Evolutionary conservation across 2,888 invertebrate species (phyloP).

Genomic region (Sesia bembeciformis): DNA sequence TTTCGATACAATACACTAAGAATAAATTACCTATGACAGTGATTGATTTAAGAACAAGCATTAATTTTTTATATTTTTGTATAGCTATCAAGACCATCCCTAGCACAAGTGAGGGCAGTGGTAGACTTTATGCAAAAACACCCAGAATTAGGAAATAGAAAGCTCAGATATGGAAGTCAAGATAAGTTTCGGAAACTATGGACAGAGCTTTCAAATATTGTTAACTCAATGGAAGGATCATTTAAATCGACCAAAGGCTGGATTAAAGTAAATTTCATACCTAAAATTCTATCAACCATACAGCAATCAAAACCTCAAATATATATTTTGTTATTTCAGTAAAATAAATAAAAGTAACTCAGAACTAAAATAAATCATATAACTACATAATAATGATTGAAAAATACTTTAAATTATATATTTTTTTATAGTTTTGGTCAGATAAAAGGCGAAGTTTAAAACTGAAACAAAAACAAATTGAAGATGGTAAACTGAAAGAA

Average conservation of each 20-base stretch:
- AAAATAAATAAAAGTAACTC: no score
- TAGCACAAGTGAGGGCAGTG: slow-evolving; percentile 44
- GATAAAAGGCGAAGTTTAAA: slow-evolving; percentile 45
- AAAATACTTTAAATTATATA: not conserved
- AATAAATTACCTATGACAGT: no score
- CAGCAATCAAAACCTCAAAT: no score
- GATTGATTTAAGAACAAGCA: no score
- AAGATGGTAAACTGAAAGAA: slow-evolving; percentile 35
- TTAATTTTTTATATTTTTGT: slow-evolving; percentile 3
- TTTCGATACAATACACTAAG: not conserved
- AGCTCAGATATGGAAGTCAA: slow-evolving; percentile 33
- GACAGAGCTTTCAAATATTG: slow-evolving; percentile 38
- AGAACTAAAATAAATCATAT: no score
- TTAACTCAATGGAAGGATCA: slow-evolving; percentile 43
- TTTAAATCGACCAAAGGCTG: slow-evolving; percentile 49
- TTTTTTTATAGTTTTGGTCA: slow-evolving; percentile 44
- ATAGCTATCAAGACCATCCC: slow-evolving; percentile 41
- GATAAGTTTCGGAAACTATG: slow-evolving; percentile 44
- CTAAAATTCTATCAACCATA: no score
- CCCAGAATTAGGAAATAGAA: slow-evolving; percentile 43
- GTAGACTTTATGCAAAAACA: slow-evolving; percentile 49
- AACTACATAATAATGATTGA: no score
- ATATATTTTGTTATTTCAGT: no score
- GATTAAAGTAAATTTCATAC: slow-evolving; percentile 38
- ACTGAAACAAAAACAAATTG: slow-evolving; percentile 44